Evolutionary conservation across 2,113 vertebrate genomes (phyloP).

Genomic region (Stegostoma tigrinum): DNA sequence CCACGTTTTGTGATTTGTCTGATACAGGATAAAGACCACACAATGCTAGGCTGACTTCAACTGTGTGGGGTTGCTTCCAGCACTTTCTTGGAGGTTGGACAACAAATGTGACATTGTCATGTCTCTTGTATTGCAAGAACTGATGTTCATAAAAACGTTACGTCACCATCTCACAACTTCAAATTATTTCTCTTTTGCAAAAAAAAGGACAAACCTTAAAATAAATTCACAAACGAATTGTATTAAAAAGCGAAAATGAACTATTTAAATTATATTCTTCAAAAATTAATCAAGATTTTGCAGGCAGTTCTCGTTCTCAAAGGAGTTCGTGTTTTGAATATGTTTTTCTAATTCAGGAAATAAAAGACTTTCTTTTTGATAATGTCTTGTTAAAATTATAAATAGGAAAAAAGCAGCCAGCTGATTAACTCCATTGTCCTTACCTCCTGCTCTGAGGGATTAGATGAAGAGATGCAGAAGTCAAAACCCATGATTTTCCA

Average conservation of each 20-base stretch:
- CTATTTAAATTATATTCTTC: neutral
- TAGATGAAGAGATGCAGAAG: constrained; percentile 84
- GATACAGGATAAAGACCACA: neutral
- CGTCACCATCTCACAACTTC: neutral
- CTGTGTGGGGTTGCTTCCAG: neutral
- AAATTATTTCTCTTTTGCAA: neutral
- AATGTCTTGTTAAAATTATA: neutral
- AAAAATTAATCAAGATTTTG: neutral
- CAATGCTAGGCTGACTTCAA: neutral
- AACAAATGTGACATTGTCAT: neutral
- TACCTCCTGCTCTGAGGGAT: constrained; percentile 89
- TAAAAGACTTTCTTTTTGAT: neutral
- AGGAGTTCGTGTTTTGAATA: neutral
- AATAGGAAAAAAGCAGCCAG: neutral
- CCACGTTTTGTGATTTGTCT: neutral
- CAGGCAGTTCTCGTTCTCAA: neutral
- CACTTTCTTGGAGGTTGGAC: neutral
- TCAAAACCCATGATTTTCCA: constrained; percentile 99
- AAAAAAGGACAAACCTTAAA: neutral
- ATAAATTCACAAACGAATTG: neutral
- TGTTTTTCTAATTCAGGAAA: neutral
- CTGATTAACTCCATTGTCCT: constrained; percentile 30
- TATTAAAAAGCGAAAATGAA: neutral
- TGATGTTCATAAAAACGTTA: neutral
- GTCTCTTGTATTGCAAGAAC: neutral